A percentile compares a stretch with the other conserved stretches of the same genome.
phyloP scores from a whole-genome alignment of 2,113 vertebrate genomes.

The Oophaga pumilio region DNA sequence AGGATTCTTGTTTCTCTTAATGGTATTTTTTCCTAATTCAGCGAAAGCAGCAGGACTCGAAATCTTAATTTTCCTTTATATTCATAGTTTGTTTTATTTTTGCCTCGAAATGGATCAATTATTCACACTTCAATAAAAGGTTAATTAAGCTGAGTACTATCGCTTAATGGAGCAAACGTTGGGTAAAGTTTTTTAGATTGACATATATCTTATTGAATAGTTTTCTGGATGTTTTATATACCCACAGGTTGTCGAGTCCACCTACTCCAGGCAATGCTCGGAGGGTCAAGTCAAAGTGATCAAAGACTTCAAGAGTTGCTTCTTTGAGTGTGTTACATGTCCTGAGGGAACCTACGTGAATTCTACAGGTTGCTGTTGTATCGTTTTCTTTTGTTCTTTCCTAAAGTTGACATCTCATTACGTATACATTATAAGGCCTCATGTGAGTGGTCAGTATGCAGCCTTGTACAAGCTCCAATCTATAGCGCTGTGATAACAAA shows the following conservation, averaged over 20 bases:
- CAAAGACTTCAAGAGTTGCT: slow-evolving; percentile 71
- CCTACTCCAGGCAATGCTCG: slow-evolving; percentile 76
- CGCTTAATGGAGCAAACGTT: neutral
- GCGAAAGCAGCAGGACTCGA: neutral
- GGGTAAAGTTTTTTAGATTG: neutral
- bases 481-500: neutral
- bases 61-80: neutral
- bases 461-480: neutral
- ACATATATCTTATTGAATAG: neutral
- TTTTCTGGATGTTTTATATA: neutral
- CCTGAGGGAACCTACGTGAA: slow-evolving; percentile 75
- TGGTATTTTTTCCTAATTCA: neutral
- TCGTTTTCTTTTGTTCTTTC: neutral
- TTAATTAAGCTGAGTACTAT: neutral
- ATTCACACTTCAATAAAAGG: neutral
- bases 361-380: slow-evolving; percentile 59
- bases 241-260: slow-evolving; percentile 76
- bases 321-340: slow-evolving; percentile 87
- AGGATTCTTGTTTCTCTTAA: neutral
- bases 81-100: neutral
- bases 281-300: slow-evolving; percentile 73
- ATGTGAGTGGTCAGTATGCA: neutral
- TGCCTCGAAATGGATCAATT: neutral
- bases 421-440: neutral
- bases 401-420: neutral